These are phyloP conservation scores for Catharus minimus DNA, from an alignment of 2,113 vertebrate species.

Conservation along the genomic window DNA sequence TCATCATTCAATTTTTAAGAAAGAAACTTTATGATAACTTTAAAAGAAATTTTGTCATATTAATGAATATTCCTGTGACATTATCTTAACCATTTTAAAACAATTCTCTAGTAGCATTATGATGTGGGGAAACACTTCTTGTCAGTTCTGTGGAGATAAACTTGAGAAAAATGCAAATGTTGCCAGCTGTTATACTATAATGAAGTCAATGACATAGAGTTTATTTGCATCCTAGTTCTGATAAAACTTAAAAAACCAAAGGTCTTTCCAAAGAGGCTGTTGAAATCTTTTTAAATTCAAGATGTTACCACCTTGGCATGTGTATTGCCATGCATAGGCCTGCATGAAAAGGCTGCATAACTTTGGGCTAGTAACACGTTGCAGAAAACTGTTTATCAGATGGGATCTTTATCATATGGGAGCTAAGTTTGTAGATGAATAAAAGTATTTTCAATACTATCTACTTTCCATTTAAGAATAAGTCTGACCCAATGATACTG, in stretches of 20 bases:
- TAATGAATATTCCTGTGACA: background rate
- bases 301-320: background rate
- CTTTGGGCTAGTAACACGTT: fast-evolving
- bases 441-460: background rate
- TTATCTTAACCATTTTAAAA: background rate
- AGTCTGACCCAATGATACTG: background rate
- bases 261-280: background rate
- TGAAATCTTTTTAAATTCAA: background rate
- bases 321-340: background rate
- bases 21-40: background rate
- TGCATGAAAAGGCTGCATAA: background rate
- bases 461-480: background rate
- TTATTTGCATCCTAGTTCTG: background rate
- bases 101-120: background rate
- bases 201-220: background rate
- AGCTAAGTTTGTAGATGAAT: background rate
- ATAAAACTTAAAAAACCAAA: background rate
- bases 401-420: background rate
- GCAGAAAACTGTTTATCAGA: background rate
- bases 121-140: background rate
- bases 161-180: background rate
- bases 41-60: background rate
- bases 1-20: background rate
- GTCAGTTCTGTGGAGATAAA: background rate
- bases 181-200: background rate